Evolutionary conservation across 2,888 invertebrate genomes (phyloP).

Genomic region (Eristalis pertinax): DNA sequence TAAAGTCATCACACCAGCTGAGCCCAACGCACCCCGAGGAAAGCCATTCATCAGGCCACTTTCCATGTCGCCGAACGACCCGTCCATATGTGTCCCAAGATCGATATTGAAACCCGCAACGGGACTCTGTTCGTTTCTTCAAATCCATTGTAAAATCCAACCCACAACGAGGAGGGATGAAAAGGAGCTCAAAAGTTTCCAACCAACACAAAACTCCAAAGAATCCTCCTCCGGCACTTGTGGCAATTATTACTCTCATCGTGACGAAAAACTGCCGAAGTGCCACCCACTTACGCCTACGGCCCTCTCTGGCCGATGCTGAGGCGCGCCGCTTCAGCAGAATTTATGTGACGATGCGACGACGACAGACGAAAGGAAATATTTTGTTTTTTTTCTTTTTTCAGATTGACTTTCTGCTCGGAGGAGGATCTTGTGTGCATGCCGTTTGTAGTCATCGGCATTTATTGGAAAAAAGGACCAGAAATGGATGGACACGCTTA

Average conservation of each 20-base stretch:
- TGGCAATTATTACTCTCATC: constrained; percentile 10
- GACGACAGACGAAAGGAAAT: constrained; percentile 33
- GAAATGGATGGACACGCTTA: constrained; percentile 33
- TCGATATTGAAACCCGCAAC: constrained; percentile 35
- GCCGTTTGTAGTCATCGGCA: constrained; percentile 26
- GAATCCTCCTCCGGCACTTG: neutral
- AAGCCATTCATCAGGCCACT: neutral
- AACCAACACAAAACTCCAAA: neutral
- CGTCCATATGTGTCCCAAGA: constrained; percentile 34
- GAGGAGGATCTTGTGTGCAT: constrained; percentile 51
- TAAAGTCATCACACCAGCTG: neutral
- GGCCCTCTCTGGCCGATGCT: neutral
- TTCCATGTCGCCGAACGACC: neutral
- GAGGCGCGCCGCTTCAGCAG: neutral
- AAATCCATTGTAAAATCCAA: constrained; percentile 4
- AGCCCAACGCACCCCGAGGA: too few species aligned
- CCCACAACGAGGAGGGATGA: constrained; percentile 7
- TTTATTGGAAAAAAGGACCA: constrained; percentile 57
- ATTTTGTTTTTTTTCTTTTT: constrained; percentile 46
- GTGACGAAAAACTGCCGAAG: neutral
- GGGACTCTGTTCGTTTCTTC: neutral
- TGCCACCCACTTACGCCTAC: neutral
- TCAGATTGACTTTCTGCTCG: constrained; percentile 58
- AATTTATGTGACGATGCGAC: constrained; percentile 8
- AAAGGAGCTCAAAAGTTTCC: constrained; percentile 3